These are phyloP conservation scores for Ceraclea dissimilis DNA, from an alignment of 2,888 invertebrate genomes.

Conservation along the genomic window DNA sequence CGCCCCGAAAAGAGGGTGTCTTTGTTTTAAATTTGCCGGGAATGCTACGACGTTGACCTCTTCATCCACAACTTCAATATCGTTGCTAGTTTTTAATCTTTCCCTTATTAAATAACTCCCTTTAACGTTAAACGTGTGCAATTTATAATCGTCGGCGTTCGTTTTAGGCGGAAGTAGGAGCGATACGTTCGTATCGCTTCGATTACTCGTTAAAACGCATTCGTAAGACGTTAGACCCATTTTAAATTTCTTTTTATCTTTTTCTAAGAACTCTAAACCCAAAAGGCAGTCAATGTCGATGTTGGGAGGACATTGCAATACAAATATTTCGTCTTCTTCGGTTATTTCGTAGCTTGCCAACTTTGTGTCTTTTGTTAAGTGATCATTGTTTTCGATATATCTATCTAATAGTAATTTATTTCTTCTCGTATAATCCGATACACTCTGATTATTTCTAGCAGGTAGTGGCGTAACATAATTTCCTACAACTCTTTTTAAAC, in stretches of 20 bases:
- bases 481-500: neutral
- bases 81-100: slow-evolving; percentile 10
- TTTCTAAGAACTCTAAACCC: slow-evolving; percentile 14
- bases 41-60: slow-evolving; percentile 12
- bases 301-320: slow-evolving; percentile 19
- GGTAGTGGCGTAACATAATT: neutral
- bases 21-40: slow-evolving; percentile 20
- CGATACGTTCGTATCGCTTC: slow-evolving; percentile 7
- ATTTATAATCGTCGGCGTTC: slow-evolving; percentile 1
- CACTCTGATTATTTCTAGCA: neutral
- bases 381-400: neutral
- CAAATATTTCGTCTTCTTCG: slow-evolving; percentile 21
- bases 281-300: slow-evolving; percentile 12
- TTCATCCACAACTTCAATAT: slow-evolving; percentile 10
- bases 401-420: neutral
- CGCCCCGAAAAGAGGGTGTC: slow-evolving; percentile 21
- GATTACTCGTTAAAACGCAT: slow-evolving; percentile 11
- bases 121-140: slow-evolving; percentile 9
- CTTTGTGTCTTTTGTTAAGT: neutral
- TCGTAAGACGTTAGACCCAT: slow-evolving; percentile 15
- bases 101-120: slow-evolving; percentile 18
- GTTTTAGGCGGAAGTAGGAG: slow-evolving; percentile 13
- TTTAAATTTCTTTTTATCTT: slow-evolving; percentile 20
- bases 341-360: neutral
- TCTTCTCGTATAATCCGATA: neutral